Conservation (phyloP, 2,797 vertebrate genomes). For the Tolypeutes matacus region DNA sequence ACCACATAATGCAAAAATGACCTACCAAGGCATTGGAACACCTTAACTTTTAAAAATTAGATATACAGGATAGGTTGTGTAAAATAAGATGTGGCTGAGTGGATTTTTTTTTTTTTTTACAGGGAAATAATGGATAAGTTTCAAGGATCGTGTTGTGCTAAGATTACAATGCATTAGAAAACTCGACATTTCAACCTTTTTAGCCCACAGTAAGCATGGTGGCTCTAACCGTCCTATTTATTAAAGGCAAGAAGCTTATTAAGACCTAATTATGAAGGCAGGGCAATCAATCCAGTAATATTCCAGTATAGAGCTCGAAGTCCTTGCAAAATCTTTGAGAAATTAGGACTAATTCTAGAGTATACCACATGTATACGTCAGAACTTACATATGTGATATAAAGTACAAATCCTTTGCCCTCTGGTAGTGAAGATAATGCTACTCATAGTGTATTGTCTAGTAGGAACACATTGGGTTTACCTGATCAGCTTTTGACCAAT, state of each 20-base stretch:
- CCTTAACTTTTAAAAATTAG: neutral
- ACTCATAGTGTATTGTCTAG: neutral
- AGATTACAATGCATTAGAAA: constrained; percentile 84
- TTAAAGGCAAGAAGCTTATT: constrained; percentile 86
- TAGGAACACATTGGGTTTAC: neutral
- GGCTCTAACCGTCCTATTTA: constrained; percentile 85
- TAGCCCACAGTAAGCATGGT: constrained; percentile 76
- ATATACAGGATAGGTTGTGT: neutral
- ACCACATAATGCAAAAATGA: neutral
- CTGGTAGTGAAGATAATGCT: neutral
- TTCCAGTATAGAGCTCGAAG: constrained; percentile 81
- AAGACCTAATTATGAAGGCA: constrained; percentile 87
- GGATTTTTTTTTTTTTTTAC: constrained; percentile 69
- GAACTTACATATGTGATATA: neutral
- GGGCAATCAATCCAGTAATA: constrained; percentile 86
- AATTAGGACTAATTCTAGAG: constrained; percentile 75
- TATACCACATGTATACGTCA: constrained; percentile 26
- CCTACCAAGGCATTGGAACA: neutral
- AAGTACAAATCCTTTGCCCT: constrained; percentile 15
- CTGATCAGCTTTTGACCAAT: neutral
- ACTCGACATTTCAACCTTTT: constrained; percentile 85
- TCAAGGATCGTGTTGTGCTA: constrained; percentile 78
- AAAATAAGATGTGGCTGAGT: neutral
- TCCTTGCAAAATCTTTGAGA: constrained; percentile 84
- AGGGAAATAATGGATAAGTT: constrained; percentile 80